Percentiles rank a stretch among this genome's conserved stretches.
Conservation (phyloP, 2,113 vertebrate genomes). For the Cynopterus brachyotis region DNA sequence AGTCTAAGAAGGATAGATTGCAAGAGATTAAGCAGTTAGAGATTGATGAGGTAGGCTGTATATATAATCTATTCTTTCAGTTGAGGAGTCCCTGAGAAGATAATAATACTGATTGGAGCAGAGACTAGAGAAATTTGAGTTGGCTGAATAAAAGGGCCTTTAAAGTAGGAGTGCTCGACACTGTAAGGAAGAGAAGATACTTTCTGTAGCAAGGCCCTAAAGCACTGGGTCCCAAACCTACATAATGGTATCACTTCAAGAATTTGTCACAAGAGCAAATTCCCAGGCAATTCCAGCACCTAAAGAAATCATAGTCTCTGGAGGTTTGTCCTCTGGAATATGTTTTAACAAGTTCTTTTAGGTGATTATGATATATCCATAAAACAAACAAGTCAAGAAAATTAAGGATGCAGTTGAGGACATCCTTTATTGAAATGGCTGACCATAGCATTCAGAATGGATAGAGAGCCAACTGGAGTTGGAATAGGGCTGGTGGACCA, state of each 20-base stretch:
- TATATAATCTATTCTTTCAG: conserved; percentile 50
- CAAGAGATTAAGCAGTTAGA: conserved; percentile 53
- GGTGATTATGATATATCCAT: neutral
- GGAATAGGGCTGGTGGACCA: neutral
- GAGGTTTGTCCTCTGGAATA: neutral
- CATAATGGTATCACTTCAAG: neutral
- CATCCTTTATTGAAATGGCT: neutral
- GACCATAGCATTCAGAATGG: neutral
- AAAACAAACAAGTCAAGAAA: neutral
- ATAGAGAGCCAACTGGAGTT: neutral
- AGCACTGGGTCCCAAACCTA: neutral
- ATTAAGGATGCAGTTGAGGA: neutral
- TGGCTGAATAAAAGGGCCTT: conserved; percentile 46
- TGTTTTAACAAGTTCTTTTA: neutral
- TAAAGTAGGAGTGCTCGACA: conserved; percentile 23
- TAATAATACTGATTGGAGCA: conserved; percentile 47
- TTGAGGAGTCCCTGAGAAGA: conserved; percentile 26
- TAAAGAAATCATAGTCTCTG: neutral
- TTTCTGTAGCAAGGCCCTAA: neutral
- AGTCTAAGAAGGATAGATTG: conserved; percentile 40
- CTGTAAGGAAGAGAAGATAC: conserved; percentile 32
- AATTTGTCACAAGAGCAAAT: neutral
- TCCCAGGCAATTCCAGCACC: neutral
- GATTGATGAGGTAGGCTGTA: conserved; percentile 5
- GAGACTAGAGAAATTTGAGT: conserved; percentile 57